Evolutionary conservation across 2,113 vertebrate genomes (phyloP), one percentile per base, ranked within the genome.

Genomic region (Eulemur rufifrons): DNA sequence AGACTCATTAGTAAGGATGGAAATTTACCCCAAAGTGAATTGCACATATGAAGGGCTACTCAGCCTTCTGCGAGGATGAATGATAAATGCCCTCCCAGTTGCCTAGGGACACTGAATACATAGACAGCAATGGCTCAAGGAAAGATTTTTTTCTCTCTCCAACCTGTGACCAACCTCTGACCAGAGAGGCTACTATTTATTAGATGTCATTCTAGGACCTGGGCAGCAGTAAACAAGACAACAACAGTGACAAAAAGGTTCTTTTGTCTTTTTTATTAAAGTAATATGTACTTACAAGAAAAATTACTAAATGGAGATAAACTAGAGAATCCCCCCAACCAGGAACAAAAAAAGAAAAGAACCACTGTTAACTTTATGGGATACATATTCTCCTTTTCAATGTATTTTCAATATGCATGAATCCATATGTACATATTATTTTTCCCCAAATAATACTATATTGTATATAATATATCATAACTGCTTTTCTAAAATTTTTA

Each of bases 231-330:
- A n/a, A 81, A 50, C 27, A 54, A 29, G n/a, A 74, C 37, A 77
- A 29, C 0, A 66, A 56, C 13, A 73, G 74, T 29, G 54, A 42
- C 27, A 42, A 34, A 84, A 50, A 54, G 12, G 0, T n/a, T 63
- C 20, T 29, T 86, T 39, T 47, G 14, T 69, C 63, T 89, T 69
- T 45, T 37, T 86, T 89, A 32, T 47, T 39, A 50, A 91, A 82
- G 34, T 73, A 91, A 95, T 77, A 15, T 8, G 8, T 21, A n/a
- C 32, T 78, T 42, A 59, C 21, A 13, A 92, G 39, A 83, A 80
- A 96, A 90, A 61, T 78, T 52, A 42, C 39, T 42, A 92, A 95
- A 80, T n/a, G 50, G n/a, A 81, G 37, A 59, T 18, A 45, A 92
- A 45, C 18, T 52, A 29, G 68, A 93, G 25, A 87, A 73, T 76